phyloP scores from a whole-genome alignment of 2,797 vertebrate species.

The Chaetodon trifasciatus region DNA sequence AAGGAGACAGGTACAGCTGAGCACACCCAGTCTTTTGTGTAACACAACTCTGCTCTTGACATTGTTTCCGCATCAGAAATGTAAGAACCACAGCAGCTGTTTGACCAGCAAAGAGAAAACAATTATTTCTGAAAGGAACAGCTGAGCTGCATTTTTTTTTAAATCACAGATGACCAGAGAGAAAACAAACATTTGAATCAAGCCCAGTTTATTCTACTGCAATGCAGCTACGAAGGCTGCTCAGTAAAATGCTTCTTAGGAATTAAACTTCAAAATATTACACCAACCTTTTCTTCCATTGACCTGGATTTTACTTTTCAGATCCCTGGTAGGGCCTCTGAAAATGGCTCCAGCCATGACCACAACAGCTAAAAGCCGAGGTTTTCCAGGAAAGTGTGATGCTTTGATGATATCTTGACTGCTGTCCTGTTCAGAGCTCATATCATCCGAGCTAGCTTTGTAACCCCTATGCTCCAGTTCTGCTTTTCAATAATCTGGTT shows the following conservation, averaged over 20 bases:
- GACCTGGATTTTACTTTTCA: background rate
- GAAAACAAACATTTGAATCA: constrained; percentile 36
- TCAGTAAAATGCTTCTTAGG: too few relatives aligned
- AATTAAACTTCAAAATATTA: constrained; percentile 15
- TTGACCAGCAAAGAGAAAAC: constrained; percentile 36
- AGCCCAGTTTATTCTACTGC: background rate
- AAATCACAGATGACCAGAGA: constrained; percentile 16
- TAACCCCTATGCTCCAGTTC: too few relatives aligned
- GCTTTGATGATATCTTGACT: too few relatives aligned
- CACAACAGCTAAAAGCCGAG: too few relatives aligned
- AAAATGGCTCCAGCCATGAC: too few relatives aligned
- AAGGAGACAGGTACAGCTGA: background rate
- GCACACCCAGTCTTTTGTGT: background rate
- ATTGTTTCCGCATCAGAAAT: background rate
- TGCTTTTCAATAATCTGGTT: too few relatives aligned
- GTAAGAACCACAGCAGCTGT: constrained; percentile 12
- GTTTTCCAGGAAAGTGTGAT: too few relatives aligned
- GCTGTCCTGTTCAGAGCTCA: too few relatives aligned
- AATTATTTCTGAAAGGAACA: constrained; percentile 40
- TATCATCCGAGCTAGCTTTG: too few relatives aligned
- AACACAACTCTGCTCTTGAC: background rate
- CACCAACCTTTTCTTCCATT: background rate
- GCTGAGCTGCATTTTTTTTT: constrained; percentile 13
- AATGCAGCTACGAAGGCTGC: background rate
- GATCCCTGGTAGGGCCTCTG: background rate